Evolutionary conservation across 2,113 vertebrate genomes (phyloP).

Genomic region (Scomber japonicus): DNA sequence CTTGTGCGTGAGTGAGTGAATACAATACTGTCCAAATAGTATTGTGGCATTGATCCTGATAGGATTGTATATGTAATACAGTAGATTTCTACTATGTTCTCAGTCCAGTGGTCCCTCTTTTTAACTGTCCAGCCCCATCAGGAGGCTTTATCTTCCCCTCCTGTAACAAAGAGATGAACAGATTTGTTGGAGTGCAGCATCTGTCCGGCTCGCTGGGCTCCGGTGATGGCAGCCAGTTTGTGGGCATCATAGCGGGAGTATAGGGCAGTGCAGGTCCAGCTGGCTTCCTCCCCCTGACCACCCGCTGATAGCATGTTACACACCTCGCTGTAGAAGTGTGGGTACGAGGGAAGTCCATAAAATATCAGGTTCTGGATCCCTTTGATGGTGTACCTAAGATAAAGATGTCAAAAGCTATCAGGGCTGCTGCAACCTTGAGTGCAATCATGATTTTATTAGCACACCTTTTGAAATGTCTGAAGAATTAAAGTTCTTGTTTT

Average conservation of each 20-base stretch:
- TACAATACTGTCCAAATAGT: background rate
- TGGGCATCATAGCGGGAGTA: slow-evolving; percentile 94
- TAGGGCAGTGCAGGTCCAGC: slow-evolving; percentile 94
- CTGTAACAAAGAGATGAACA: slow-evolving; percentile 96
- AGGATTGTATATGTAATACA: background rate
- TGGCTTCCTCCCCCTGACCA: slow-evolving; percentile 85
- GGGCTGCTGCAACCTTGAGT: background rate
- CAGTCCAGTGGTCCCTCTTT: background rate
- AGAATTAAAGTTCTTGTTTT: no score
- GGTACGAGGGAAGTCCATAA: slow-evolving; percentile 93
- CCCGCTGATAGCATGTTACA: slow-evolving; percentile 94
- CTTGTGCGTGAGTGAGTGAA: no score
- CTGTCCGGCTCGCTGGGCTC: slow-evolving; percentile 92
- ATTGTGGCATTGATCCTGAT: background rate
- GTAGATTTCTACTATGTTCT: background rate
- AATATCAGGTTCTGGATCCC: slow-evolving; percentile 96
- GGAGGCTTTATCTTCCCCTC: slow-evolving; percentile 85
- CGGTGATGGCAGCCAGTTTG: slow-evolving; percentile 89
- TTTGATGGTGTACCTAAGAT: slow-evolving; percentile 90
- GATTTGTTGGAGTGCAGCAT: slow-evolving; percentile 94
- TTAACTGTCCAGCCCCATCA: slow-evolving; percentile 61
- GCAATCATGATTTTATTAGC: background rate
- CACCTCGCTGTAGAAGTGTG: slow-evolving; percentile 97
- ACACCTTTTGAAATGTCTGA: background rate
- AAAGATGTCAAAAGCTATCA: background rate